Percentiles rank a stretch among this genome's conserved stretches.
Conservation (phyloP, 2,113 vertebrate genomes). For the Polypterus bichir region DNA sequence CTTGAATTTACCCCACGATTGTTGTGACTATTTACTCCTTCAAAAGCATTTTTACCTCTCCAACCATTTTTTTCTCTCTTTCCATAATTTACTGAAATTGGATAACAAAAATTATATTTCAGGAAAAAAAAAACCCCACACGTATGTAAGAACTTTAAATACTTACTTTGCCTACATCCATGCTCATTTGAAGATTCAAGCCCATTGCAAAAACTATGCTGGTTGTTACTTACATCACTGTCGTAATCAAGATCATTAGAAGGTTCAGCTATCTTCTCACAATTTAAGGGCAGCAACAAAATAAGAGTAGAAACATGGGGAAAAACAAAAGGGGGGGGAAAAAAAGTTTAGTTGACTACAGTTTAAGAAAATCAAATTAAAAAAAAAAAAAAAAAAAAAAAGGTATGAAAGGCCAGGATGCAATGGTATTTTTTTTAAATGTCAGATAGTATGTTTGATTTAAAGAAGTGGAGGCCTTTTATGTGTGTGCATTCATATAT, state of each 20-base stretch:
- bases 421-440: too few relatives aligned
- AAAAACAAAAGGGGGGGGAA: too few relatives aligned
- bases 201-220: constrained; percentile 54
- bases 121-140: constrained; percentile 4
- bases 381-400: too few relatives aligned
- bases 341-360: too few relatives aligned
- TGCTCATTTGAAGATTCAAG: constrained; percentile 42
- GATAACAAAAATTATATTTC: constrained; percentile 4
- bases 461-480: too few relatives aligned
- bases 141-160: not conserved
- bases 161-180: constrained; percentile 39
- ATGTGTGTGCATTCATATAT: too few relatives aligned
- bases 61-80: constrained; percentile 59
- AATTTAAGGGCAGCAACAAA: constrained; percentile 45
- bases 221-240: constrained; percentile 45
- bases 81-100: constrained; percentile 43
- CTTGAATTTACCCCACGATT: constrained; percentile 39
- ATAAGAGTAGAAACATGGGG: not conserved
- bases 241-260: constrained; percentile 39
- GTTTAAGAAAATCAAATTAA: too few relatives aligned
- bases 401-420: too few relatives aligned
- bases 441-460: too few relatives aligned
- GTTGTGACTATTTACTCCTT: constrained; percentile 35
- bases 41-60: constrained; percentile 47
- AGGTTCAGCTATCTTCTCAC: constrained; percentile 51